Evolutionary conservation across 2,888 invertebrate genomes (phyloP).

Genomic region (Craniophora ligustri): DNA sequence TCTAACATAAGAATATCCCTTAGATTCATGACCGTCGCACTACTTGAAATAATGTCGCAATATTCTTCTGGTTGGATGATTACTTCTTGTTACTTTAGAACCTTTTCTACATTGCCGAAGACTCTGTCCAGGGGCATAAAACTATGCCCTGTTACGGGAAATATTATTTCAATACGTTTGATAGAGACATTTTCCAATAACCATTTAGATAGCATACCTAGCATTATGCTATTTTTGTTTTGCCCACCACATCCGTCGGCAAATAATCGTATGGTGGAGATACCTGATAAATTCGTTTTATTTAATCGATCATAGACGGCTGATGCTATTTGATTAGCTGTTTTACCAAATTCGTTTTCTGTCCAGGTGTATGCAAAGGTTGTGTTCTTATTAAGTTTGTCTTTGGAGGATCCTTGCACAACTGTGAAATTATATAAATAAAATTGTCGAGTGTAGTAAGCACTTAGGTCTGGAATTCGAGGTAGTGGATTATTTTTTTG

Average conservation of each 20-base stretch:
- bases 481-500: slow-evolving; percentile 48
- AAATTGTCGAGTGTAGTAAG: slow-evolving; percentile 39
- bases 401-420: slow-evolving; percentile 45
- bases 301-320: slow-evolving; percentile 46
- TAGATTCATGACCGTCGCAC: slow-evolving; percentile 38
- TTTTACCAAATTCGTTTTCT: slow-evolving; percentile 48
- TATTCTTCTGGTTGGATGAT: slow-evolving; percentile 48
- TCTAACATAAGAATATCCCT: slow-evolving; percentile 18
- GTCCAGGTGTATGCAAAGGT: slow-evolving; percentile 52
- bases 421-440: slow-evolving; percentile 48
- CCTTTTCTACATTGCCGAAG: slow-evolving; percentile 34
- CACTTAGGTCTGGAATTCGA: slow-evolving; percentile 34
- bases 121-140: slow-evolving; percentile 12
- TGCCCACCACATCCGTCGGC: slow-evolving; percentile 10
- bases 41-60: slow-evolving; percentile 34
- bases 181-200: too few relatives aligned
- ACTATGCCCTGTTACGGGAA: not conserved
- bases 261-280: slow-evolving; percentile 1
- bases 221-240: slow-evolving; percentile 6
- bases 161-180: too few relatives aligned
- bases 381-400: slow-evolving; percentile 42
- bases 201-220: too few relatives aligned
- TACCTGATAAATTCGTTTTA: slow-evolving; percentile 1
- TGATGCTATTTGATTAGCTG: slow-evolving; percentile 50
- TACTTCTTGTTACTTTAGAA: slow-evolving; percentile 43